Evolutionary conservation across 2,797 vertebrate species (phyloP).

Genomic region (Sphenopsis melanotis): DNA sequence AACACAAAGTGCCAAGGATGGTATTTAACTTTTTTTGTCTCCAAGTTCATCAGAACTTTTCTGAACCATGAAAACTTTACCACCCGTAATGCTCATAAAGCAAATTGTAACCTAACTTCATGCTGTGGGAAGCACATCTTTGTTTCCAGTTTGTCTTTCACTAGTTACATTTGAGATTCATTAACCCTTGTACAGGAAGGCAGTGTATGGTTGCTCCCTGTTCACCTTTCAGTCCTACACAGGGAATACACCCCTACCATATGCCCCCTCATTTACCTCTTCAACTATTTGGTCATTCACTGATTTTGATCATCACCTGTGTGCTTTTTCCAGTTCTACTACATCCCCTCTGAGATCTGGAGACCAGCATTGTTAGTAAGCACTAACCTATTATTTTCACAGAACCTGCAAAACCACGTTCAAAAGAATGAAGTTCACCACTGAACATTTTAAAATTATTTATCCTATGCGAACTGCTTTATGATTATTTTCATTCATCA

Average conservation of each 20-base stretch:
- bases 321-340: background rate
- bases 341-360: background rate
- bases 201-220: background rate
- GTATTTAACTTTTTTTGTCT: background rate
- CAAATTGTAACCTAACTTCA: background rate
- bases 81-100: background rate
- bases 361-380: background rate
- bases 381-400: background rate
- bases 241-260: background rate
- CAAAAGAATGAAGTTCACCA: background rate
- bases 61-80: background rate
- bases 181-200: background rate
- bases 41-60: background rate
- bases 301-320: background rate
- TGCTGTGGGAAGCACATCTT: background rate
- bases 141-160: background rate
- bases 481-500: background rate
- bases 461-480: background rate
- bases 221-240: background rate
- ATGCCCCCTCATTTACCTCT: background rate
- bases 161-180: background rate
- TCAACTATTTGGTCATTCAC: background rate
- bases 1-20: background rate
- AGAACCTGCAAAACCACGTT: background rate
- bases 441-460: background rate